A percentile compares a stretch with the other conserved stretches of the same genome.
Conservation (phyloP, 23 tunicate species). For the Aplidium turbinatum region DNA sequence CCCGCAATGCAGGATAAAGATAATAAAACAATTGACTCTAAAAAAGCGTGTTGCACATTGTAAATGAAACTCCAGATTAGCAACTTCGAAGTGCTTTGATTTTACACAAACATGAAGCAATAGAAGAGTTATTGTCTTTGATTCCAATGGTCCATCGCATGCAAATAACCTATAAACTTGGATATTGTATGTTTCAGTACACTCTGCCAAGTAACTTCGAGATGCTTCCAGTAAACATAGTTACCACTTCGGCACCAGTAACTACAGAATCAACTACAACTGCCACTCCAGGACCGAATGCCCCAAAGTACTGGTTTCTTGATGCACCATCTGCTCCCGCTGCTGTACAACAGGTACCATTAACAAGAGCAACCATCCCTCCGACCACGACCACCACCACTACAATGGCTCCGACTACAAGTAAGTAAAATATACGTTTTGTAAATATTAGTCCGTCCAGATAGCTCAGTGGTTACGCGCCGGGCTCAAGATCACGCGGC, state of each 20-base stretch:
- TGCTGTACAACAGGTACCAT: neutral
- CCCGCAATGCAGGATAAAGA: no score
- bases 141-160: neutral
- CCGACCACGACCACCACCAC: slow-evolving; percentile 23
- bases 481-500: no score
- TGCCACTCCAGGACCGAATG: slow-evolving; percentile 49
- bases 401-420: slow-evolving; percentile 21
- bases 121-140: neutral
- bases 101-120: no score
- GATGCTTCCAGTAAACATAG: slow-evolving; percentile 35
- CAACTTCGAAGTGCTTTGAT: no score
- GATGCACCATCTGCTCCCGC: slow-evolving; percentile 30
- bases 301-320: slow-evolving; percentile 61
- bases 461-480: no score
- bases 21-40: no score
- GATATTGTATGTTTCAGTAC: slow-evolving; percentile 5
- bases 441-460: no score
- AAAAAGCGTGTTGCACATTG: no score
- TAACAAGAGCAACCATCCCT: neutral
- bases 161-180: neutral
- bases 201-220: slow-evolving; percentile 56
- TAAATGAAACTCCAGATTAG: no score
- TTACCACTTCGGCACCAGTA: slow-evolving; percentile 46
- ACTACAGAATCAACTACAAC: slow-evolving; percentile 44
- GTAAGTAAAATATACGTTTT: no score